Conservation (phyloP, 1,140 invertebrate species). For the Conopomorpha cramerella region DNA sequence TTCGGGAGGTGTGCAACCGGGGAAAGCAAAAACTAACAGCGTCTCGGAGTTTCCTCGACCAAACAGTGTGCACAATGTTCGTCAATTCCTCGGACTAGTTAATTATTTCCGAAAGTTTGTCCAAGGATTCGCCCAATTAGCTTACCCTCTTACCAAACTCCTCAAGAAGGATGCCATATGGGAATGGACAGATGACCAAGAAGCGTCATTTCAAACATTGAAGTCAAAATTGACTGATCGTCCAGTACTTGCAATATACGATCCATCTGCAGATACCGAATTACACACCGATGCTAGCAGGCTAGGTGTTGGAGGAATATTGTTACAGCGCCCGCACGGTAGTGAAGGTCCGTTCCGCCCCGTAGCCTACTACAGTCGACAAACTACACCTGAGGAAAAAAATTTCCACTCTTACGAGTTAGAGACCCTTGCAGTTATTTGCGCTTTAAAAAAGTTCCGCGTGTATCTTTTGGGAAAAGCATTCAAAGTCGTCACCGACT, state of each 20-base stretch:
- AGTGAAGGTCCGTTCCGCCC: neutral
- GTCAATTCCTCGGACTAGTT: neutral
- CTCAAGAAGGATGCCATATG: neutral
- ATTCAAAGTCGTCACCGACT: neutral
- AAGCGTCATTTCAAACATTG: neutral
- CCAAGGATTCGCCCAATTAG: neutral
- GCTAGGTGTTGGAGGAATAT: neutral
- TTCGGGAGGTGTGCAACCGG: neutral
- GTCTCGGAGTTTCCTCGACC: neutral
- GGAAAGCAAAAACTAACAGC: neutral
- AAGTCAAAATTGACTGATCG: neutral
- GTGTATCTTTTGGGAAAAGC: neutral
- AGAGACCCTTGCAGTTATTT: neutral
- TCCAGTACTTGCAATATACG: neutral
- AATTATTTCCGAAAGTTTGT: neutral
- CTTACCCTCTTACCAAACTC: neutral
- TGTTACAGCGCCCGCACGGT: neutral
- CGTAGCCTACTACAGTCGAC: neutral
- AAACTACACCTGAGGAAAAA: neutral
- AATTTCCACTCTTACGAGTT: neutral
- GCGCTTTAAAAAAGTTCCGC: neutral
- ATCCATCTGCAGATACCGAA: neutral
- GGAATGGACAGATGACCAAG: neutral
- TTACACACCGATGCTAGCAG: neutral
- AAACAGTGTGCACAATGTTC: neutral